Percentiles rank a stretch among this genome's conserved stretches.
phyloP scores from a whole-genome alignment of 2,113 vertebrate genomes.

The Vombatus ursinus region DNA sequence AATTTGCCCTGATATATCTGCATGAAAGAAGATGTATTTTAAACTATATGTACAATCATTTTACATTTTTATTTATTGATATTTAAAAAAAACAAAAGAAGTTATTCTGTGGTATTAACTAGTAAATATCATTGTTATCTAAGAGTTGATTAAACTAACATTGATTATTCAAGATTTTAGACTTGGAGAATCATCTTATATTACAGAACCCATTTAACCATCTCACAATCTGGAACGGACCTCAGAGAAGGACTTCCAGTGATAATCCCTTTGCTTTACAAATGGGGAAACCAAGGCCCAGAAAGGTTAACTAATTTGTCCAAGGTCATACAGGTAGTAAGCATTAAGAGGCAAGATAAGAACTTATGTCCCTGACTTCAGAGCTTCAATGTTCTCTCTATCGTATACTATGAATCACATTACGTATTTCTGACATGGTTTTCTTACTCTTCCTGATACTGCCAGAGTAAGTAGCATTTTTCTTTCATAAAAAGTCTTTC shows the following conservation, averaged over 20 bases:
- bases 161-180: not conserved
- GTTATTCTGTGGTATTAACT: not conserved
- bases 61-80: not conserved
- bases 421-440: not conserved
- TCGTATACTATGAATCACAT: not conserved
- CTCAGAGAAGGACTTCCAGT: not conserved
- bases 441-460: not conserved
- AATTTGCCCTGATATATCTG: not conserved
- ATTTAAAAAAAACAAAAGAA: not conserved
- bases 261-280: not conserved
- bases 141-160: not conserved
- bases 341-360: not conserved
- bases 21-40: not conserved
- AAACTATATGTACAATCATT: not conserved
- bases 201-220: not conserved
- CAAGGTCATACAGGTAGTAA: not conserved
- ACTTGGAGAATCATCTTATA: not conserved
- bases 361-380: not conserved
- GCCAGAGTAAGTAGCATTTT: not conserved
- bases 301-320: not conserved
- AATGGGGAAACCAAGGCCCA: not conserved
- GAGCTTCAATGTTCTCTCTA: not conserved
- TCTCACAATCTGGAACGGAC: not conserved
- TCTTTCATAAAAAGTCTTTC: conserved; percentile 17
- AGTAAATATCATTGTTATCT: not conserved